Percentiles rank a stretch among this genome's conserved stretches.
These are phyloP conservation scores for Phenganax subtilis DNA, from an alignment of 92 coral and sea anemone genomes.

Conservation along the genomic window DNA sequence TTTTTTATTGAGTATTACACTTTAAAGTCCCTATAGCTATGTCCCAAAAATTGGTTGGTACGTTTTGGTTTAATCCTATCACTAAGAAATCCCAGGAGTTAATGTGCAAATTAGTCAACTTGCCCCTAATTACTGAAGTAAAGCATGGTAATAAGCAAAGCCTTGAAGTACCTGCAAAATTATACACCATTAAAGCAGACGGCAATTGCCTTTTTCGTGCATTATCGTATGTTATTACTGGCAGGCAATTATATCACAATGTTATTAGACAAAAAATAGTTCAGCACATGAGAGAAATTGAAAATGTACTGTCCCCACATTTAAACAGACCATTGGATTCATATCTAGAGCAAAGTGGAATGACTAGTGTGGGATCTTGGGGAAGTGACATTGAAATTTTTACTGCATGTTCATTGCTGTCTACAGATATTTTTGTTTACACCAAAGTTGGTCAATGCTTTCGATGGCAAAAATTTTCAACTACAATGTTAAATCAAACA, in stretches of 20 bases:
- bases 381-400: conserved; percentile 62
- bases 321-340: conserved; percentile 30
- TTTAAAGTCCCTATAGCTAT: neutral
- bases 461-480: conserved; percentile 40
- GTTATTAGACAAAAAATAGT: conserved; percentile 31
- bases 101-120: conserved; percentile 9
- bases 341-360: conserved; percentile 51
- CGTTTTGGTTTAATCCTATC: conserved; percentile 1
- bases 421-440: conserved; percentile 53
- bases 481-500: conserved; percentile 42
- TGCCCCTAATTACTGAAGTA: conserved; percentile 9
- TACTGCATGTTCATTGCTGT: conserved; percentile 50
- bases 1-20: too few relatives aligned
- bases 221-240: conserved; percentile 55
- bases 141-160: conserved; percentile 34
- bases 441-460: conserved; percentile 40
- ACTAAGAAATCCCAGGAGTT: conserved; percentile 5
- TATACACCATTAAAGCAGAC: conserved; percentile 47
- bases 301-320: conserved; percentile 36
- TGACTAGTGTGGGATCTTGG: conserved; percentile 52
- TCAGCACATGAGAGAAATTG: conserved; percentile 46
- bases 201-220: conserved; percentile 55
- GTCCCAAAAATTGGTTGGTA: conserved; percentile 4
- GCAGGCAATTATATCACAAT: conserved; percentile 36
- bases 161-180: conserved; percentile 34